Conservation (phyloP, 2,888 invertebrate species). For the Ormyrus labotus region DNA sequence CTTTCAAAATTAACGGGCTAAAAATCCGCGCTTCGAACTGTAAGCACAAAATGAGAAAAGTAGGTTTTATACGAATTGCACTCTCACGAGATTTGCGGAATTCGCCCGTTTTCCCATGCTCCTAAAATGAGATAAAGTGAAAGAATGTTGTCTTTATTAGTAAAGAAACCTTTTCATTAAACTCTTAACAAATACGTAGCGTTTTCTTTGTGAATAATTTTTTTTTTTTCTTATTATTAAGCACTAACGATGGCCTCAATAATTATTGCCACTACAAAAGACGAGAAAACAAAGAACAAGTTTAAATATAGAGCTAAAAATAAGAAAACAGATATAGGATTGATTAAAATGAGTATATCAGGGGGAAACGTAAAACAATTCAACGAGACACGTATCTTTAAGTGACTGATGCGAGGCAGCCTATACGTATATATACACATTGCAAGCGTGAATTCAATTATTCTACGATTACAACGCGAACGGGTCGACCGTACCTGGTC, state of each 20-base stretch:
- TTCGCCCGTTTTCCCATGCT: slow-evolving; percentile 12
- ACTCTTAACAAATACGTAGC: no score
- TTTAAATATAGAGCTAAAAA: not conserved
- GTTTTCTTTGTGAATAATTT: no score
- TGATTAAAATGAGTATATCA: slow-evolving; percentile 1
- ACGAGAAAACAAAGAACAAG: no score
- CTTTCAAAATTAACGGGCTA: no score
- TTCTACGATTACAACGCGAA: slow-evolving; percentile 71
- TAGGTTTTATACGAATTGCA: slow-evolving; percentile 7
- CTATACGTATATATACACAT: slow-evolving; percentile 43
- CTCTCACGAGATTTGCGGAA: slow-evolving; percentile 11
- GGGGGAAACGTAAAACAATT: not conserved
- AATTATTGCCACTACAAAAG: no score
- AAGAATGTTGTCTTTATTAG: not conserved
- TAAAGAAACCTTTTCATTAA: no score
- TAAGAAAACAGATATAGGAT: slow-evolving; percentile 7
- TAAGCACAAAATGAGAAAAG: not conserved
- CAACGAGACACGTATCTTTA: not conserved
- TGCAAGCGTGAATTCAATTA: slow-evolving; percentile 71
- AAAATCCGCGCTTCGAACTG: no score
- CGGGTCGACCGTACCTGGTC: slow-evolving; percentile 60
- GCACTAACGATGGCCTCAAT: no score
- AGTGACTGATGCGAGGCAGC: slow-evolving; percentile 32
- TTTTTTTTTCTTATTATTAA: no score
- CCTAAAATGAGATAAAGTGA: not conserved